A percentile compares a stretch with the other conserved stretches of the same genome.
Evolutionary conservation across 1,140 invertebrate species (phyloP).

Genomic region (Pachypsylla venusta): DNA sequence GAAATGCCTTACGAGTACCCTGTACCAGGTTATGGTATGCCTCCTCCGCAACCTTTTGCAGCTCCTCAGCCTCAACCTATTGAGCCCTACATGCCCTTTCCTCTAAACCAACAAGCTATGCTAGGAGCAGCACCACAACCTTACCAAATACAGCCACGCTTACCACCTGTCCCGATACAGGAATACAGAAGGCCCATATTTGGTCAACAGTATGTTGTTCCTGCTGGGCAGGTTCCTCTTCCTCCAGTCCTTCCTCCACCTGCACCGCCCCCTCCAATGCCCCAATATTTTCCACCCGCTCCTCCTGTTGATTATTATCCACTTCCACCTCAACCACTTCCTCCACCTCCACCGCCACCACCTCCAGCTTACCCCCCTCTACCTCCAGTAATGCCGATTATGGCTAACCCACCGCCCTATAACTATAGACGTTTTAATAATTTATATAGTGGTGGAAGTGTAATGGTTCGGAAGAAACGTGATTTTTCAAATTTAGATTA

Average conservation of each 20-base stretch:
- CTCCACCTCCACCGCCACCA: not conserved
- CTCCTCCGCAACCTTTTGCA: too few relatives aligned
- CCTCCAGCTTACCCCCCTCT: not conserved
- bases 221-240: not conserved
- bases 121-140: not conserved
- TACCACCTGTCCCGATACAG: not conserved
- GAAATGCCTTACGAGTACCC: not conserved
- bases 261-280: not conserved
- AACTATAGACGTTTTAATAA: conserved; percentile 1
- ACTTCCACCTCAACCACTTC: not conserved
- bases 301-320: conserved; percentile 6
- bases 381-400: not conserved
- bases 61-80: not conserved
- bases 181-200: not conserved
- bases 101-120: not conserved
- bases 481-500: not conserved
- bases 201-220: not conserved
- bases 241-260: not conserved
- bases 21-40: not conserved
- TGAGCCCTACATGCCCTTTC: not conserved
- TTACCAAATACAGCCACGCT: not conserved
- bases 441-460: not conserved
- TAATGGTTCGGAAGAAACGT: not conserved
- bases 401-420: not conserved
- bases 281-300: not conserved